A percentile compares a stretch with the other conserved stretches of the same genome.
These are phyloP conservation scores for Crossocerus cetratus DNA, from an alignment of 2,888 invertebrate species.

Conservation along the genomic window DNA sequence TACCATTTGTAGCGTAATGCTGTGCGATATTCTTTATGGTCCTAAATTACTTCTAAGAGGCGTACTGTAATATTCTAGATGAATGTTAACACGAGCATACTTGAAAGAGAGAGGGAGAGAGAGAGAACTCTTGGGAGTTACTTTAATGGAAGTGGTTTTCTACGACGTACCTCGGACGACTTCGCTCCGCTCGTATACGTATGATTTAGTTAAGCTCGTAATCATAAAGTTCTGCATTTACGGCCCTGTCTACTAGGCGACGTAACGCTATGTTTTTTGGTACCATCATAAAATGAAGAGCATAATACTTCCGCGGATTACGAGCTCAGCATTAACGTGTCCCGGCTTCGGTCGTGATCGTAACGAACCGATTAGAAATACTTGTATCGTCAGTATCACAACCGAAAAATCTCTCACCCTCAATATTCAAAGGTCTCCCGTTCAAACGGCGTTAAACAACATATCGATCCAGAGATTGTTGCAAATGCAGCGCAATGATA, in stretches of 20 bases:
- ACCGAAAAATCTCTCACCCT: too few species aligned
- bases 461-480: too few species aligned
- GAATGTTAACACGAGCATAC: conserved; percentile 35
- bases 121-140: conserved; percentile 20
- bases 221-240: conserved; percentile 50
- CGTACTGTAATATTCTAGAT: conserved; percentile 18
- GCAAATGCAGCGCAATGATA: too few species aligned
- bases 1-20: conserved; percentile 23
- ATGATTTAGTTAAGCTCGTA: conserved; percentile 47
- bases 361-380: conserved; percentile 19
- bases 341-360: conserved; percentile 1
- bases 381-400: too few species aligned
- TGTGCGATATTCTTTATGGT: conserved; percentile 15
- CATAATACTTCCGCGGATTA: conserved; percentile 29
- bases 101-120: conserved; percentile 14
- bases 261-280: conserved; percentile 9
- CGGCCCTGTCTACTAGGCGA: conserved; percentile 21
- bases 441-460: too few species aligned
- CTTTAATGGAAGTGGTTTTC: conserved; percentile 48
- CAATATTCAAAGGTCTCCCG: too few species aligned
- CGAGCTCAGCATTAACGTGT: conserved; percentile 26
- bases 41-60: conserved; percentile 30
- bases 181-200: conserved; percentile 35
- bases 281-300: conserved; percentile 24
- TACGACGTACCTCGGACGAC: conserved; percentile 32